Conservation (phyloP, 1,140 invertebrate genomes). For the Drosophila eugracilis region DNA sequence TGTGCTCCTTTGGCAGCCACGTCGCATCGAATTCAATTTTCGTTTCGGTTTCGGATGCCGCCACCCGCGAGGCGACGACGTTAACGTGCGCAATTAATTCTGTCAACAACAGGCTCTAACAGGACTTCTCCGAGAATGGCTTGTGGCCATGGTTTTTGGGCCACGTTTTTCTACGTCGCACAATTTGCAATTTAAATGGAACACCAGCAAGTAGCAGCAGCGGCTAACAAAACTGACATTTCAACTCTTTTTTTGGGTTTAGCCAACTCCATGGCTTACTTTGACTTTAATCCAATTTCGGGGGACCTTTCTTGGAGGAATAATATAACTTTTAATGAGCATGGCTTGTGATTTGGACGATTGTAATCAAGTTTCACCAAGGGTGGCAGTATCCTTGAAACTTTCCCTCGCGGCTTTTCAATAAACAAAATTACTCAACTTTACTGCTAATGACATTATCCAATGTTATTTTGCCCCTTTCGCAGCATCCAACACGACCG, state of each 20-base stretch:
- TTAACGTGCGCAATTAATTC: conserved; percentile 75
- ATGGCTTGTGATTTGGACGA: conserved; percentile 43
- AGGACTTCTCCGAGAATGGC: conserved; percentile 18
- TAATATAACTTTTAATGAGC: conserved; percentile 48
- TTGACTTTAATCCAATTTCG: conserved; percentile 37
- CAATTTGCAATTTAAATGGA: conserved; percentile 62
- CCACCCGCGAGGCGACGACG: conserved; percentile 31
- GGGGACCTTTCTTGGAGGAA: conserved; percentile 1
- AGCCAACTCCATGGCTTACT: too few species aligned
- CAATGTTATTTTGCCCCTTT: conserved; percentile 11
- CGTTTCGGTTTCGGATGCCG: conserved; percentile 20
- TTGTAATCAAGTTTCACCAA: conserved; percentile 37
- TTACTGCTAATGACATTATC: conserved; percentile 47
- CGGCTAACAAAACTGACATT: conserved; percentile 23
- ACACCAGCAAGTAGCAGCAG: conserved; percentile 4
- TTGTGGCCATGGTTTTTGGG: conserved; percentile 33
- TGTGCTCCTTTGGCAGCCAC: conserved; percentile 27
- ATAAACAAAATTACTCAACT: conserved; percentile 48
- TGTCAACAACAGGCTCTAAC: conserved; percentile 63
- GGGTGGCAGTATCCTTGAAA: conserved; percentile 17
- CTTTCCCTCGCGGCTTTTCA: conserved; percentile 27
- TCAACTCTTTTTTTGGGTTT: conserved; percentile 42
- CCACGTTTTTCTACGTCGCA: conserved; percentile 3
- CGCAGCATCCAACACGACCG: conserved; percentile 4
- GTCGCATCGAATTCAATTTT: conserved; percentile 64